Conservation (phyloP, 2,113 vertebrate genomes). For the Syrrhaptes paradoxus region DNA sequence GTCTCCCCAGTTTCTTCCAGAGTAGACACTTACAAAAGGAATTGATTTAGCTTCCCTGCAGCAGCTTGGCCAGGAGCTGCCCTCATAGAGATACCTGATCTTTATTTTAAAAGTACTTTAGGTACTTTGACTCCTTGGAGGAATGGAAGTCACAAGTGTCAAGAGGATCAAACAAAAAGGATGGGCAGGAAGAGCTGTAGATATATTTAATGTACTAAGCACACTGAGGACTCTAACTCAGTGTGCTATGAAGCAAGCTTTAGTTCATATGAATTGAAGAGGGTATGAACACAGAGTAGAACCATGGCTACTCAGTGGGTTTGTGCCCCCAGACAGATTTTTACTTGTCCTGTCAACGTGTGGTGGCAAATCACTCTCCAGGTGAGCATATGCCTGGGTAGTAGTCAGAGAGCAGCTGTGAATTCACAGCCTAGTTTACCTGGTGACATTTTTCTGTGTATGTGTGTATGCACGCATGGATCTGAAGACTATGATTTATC, state of each 20-base stretch:
- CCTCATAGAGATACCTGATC: not conserved
- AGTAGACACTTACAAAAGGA: not conserved
- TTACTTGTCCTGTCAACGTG: not conserved
- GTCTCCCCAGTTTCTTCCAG: not conserved
- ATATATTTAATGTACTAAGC: not conserved
- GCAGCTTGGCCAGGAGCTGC: not conserved
- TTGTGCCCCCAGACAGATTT: not conserved
- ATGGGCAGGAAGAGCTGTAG: not conserved
- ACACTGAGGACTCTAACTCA: not conserved
- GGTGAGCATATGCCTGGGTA: not conserved
- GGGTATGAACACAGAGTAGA: not conserved
- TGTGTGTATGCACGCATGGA: not conserved
- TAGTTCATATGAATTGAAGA: not conserved
- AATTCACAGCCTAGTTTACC: not conserved
- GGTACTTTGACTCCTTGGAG: not conserved
- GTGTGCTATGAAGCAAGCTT: not conserved
- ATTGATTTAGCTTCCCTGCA: not conserved
- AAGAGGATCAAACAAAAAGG: not conserved
- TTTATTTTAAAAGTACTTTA: not conserved
- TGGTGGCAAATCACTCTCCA: not conserved
- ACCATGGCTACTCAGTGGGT: not conserved
- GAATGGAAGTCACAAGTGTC: not conserved
- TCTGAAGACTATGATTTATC: not conserved
- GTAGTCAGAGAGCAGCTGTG: not conserved
- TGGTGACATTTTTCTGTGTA: not conserved